phyloP scores from a whole-genome alignment of 1,140 invertebrate species.

The Drosophila seguyi region DNA sequence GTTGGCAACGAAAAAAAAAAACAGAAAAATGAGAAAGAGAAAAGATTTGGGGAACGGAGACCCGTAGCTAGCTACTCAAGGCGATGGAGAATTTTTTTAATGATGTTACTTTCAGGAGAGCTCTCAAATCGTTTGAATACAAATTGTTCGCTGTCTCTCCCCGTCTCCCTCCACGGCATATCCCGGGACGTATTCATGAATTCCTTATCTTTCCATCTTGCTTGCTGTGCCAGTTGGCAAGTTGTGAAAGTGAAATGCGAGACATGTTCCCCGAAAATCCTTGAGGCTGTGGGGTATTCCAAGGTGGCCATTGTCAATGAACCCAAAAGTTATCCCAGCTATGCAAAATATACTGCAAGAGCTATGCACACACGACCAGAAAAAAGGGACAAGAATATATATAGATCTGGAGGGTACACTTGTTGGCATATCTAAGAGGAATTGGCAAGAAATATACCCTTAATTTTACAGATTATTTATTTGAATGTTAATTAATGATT shows the following conservation, averaged over 20 bases:
- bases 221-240: slow-evolving; percentile 60
- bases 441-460: not conserved
- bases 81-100: slow-evolving; percentile 52
- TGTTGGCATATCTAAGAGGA: not conserved
- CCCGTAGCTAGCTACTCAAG: slow-evolving; percentile 34
- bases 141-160: slow-evolving; percentile 51
- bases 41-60: slow-evolving; percentile 9
- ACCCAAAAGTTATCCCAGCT: slow-evolving; percentile 45
- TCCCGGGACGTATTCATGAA: slow-evolving; percentile 60
- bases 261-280: slow-evolving; percentile 46
- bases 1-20: not conserved
- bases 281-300: slow-evolving; percentile 28
- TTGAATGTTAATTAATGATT: not conserved
- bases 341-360: slow-evolving; percentile 38
- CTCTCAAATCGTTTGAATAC: slow-evolving; percentile 69
- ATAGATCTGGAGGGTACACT: too few species aligned
- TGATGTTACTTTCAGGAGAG: slow-evolving; percentile 53
- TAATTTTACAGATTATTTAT: not conserved
- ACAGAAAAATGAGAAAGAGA: not conserved
- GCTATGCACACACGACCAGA: slow-evolving; percentile 10
- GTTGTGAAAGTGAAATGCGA: slow-evolving; percentile 76
- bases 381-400: not conserved
- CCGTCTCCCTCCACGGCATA: slow-evolving; percentile 2
- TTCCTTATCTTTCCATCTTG: slow-evolving; percentile 70
- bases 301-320: slow-evolving; percentile 45